Evolutionary conservation across 2,888 invertebrate genomes (phyloP).

Genomic region (Torymus tubicola): DNA sequence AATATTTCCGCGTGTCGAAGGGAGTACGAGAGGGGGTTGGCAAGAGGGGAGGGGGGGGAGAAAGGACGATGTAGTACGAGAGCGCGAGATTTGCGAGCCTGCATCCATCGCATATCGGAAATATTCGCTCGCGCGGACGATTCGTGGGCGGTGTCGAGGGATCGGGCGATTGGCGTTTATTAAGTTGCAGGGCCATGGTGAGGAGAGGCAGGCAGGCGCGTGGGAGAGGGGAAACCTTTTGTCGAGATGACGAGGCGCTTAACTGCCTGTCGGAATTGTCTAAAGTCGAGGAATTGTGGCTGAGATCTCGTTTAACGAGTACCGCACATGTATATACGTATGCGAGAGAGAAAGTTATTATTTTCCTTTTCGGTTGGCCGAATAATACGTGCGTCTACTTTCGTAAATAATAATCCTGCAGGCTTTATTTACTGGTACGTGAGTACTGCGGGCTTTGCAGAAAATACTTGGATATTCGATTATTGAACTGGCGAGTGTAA

Average conservation of each 20-base stretch:
- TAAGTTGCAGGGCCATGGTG: slow-evolving; percentile 38
- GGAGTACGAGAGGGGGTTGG: background rate
- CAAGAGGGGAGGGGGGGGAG: background rate
- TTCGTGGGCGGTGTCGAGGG: slow-evolving; percentile 34
- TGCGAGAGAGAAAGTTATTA: background rate
- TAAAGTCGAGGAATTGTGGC: slow-evolving; percentile 17
- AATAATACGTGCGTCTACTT: no score
- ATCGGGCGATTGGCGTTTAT: slow-evolving; percentile 52
- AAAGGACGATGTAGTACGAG: background rate
- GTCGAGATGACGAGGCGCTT: slow-evolving; percentile 44
- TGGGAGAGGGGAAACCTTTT: slow-evolving; percentile 16
- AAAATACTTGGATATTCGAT: no score
- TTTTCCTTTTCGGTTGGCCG: background rate
- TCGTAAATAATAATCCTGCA: no score
- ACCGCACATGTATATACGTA: no score
- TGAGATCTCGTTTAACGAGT: background rate
- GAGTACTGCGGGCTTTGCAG: no score
- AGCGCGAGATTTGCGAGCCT: slow-evolving; percentile 7
- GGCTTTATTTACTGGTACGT: no score
- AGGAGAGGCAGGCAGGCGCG: no score
- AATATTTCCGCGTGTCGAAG: slow-evolving; percentile 19
- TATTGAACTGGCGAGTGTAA: no score
- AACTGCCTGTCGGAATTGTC: slow-evolving; percentile 37
- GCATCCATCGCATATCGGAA: slow-evolving; percentile 3
- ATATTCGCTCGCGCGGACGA: slow-evolving; percentile 34